Evolutionary conservation across 2,797 vertebrate species (phyloP), one percentile per base, ranked within the genome.

Genomic region (Sarcoramphus papa): DNA sequence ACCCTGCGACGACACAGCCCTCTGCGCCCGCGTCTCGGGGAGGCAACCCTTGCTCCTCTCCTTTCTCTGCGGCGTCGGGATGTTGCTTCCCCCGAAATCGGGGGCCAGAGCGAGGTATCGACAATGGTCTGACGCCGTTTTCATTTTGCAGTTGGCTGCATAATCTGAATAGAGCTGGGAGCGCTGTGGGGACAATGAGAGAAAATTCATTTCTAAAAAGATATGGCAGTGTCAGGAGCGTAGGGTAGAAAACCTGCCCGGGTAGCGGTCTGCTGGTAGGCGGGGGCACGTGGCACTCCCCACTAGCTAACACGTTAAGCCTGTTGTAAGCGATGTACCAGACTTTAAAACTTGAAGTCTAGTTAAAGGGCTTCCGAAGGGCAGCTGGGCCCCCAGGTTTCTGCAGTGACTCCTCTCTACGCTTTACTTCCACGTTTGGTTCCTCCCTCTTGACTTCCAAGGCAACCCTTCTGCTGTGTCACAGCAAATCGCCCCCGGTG

Each of bases 71-170:
- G 2, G 25, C 9, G 1, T 54, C 1, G 0, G 74, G 40, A 73
- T 50, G 14, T 15, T 67, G 14, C 41, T 79, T 82, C 45, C 72
- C 22, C 62, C 0, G 3, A 86, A 85, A 60, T 10, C 10, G 1
- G 84, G 45, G 72, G 60, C 92, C 53, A 18, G 88, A 85, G 68
- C 0, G 4, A 92, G 68, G 57, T 45, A 40, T 5, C 10, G 4
- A 82, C 86, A 89, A 80, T 40, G 69, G 60, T 59, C 69, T 57
- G 85, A 80, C 47, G 41, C 79, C 40, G 41, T 86, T 96, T 96
- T 93, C 86, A 83, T 95, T 94, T 94, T 97, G 93, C 95, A 93
- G 81, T 89, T 68, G 68, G 82, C 79, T 92, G 90, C 81, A 90
- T 95, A 59, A 72, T 85, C 81, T 95, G 94, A 95, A 97, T 91